A percentile compares a stretch with the other conserved stretches of the same genome.
phyloP scores from a whole-genome alignment of 2,888 invertebrate species.

The Leptopilina myrica region DNA sequence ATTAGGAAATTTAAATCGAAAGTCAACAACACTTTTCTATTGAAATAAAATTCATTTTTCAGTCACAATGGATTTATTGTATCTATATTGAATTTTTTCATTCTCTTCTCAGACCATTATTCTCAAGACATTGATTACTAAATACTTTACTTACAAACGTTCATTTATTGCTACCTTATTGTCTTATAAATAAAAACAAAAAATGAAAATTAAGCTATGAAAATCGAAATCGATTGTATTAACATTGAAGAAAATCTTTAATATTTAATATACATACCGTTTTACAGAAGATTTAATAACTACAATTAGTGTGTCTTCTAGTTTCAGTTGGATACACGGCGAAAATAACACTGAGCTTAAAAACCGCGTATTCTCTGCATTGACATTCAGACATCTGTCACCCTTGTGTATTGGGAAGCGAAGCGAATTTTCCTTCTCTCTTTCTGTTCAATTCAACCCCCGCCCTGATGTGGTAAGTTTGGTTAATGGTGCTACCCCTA shows the following conservation, averaged over 20 bases:
- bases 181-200: too few relatives aligned
- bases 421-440: constrained; percentile 6
- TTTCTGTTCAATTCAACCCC: constrained; percentile 22
- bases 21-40: too few relatives aligned
- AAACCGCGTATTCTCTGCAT: constrained; percentile 2
- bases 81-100: too few relatives aligned
- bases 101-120: too few relatives aligned
- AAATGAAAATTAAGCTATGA: too few relatives aligned
- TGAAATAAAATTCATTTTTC: too few relatives aligned
- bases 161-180: too few relatives aligned
- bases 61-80: too few relatives aligned
- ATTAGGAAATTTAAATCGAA: too few relatives aligned
- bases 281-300: not conserved
- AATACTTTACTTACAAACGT: too few relatives aligned
- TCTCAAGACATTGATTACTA: too few relatives aligned
- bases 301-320: not conserved
- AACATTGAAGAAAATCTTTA: not conserved
- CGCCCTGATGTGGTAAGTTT: constrained; percentile 1
- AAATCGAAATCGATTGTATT: too few relatives aligned
- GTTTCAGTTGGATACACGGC: not conserved
- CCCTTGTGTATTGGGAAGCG: not conserved
- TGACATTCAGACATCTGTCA: constrained; percentile 26
- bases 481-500: constrained; percentile 20
- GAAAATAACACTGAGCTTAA: constrained; percentile 13
- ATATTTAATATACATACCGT: not conserved